phyloP scores from a whole-genome alignment of 2,113 vertebrate species.

The Platichthys flesus region DNA sequence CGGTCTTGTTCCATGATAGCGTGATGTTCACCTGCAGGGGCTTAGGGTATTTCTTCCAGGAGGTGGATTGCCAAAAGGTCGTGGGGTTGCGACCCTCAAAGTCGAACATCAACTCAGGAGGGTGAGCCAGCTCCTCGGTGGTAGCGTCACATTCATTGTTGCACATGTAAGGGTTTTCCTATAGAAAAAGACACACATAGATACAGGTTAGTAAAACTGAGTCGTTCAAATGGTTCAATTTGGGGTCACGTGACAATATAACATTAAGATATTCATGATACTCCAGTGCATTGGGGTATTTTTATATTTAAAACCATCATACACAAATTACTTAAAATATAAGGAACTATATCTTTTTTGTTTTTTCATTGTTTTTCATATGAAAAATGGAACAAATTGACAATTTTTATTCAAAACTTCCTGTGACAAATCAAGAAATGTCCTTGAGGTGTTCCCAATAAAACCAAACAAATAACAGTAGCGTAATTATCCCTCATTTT shows the following conservation, averaged over 20 bases:
- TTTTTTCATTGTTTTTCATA: too few relatives aligned
- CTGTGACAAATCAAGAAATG: neutral
- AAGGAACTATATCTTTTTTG: too few relatives aligned
- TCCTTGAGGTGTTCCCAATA: neutral
- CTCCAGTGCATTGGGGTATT: too few relatives aligned
- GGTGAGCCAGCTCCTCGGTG: slow-evolving; percentile 95
- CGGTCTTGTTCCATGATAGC: slow-evolving; percentile 98
- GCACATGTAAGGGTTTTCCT: slow-evolving; percentile 99
- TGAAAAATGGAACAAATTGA: too few relatives aligned
- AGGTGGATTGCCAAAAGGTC: slow-evolving; percentile 97
- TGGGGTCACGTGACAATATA: too few relatives aligned
- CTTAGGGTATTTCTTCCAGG: slow-evolving; percentile 97
- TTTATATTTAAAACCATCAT: too few relatives aligned
- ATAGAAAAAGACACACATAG: slow-evolving; percentile 48
- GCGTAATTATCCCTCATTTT: neutral
- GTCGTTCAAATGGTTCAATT: too few relatives aligned
- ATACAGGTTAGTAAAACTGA: slow-evolving; percentile 25
- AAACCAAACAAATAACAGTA: neutral
- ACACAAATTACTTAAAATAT: too few relatives aligned
- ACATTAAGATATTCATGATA: too few relatives aligned
- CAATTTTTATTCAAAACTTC: neutral
- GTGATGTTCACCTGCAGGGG: slow-evolving; percentile 97
- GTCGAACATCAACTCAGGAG: slow-evolving; percentile 97
- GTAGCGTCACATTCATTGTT: slow-evolving; percentile 97
- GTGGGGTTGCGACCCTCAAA: slow-evolving; percentile 96